Base-by-base conservation (phyloP, 64 coral and sea anemone genomes). In the Platygyra sinensis region DNA sequence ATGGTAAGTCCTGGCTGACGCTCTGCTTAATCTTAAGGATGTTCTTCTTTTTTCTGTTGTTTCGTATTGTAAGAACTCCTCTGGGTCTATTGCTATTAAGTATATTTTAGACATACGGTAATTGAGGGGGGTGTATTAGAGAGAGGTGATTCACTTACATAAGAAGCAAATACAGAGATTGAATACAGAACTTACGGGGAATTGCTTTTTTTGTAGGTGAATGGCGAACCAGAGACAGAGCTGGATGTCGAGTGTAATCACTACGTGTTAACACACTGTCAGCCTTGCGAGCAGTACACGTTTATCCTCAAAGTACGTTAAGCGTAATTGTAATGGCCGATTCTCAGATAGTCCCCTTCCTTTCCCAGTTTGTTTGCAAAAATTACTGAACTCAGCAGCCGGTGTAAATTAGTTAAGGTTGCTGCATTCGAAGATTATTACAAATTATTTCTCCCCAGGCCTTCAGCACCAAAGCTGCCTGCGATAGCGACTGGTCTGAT, bases 401-500 rank as follows among this genome's bases (percentile, higher is more conserved):
- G 15, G 54, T 57, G 6, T 57, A 9, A 14, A 57, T 57, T 57
- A 14, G 54, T 57, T 10, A 46, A 46, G 42, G 42, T 46, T 46
- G 6, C 42, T 5, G 4, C 54, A 13, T 14, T 16, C 15, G 54
- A 16, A 57, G 10, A 57, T 15, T 57, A 15, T 14, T 15, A 57
- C 54, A 57, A 57, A 32, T 39, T 17, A n/a, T 30, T 71, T 12
- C 10, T 51, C n/a, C 15, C 25, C 62, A 98, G 96, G 96, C 90
- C 29, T 4, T 94, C 30, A 94, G 92, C 27, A 89, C 64, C 8
- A 94, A 94, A 91, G 74, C 88, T 36, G 87, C 74, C 1, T 98
- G 96, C 71, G 78, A 98, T 33, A 98, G 96, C 39, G 67, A 89
- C 32, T 98, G 89, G 93, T 89, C 96, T 15, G 89, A 94, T 24